These are phyloP conservation scores for Rhodophaea formosa DNA, from an alignment of 2,888 invertebrate genomes.

Conservation along the genomic window DNA sequence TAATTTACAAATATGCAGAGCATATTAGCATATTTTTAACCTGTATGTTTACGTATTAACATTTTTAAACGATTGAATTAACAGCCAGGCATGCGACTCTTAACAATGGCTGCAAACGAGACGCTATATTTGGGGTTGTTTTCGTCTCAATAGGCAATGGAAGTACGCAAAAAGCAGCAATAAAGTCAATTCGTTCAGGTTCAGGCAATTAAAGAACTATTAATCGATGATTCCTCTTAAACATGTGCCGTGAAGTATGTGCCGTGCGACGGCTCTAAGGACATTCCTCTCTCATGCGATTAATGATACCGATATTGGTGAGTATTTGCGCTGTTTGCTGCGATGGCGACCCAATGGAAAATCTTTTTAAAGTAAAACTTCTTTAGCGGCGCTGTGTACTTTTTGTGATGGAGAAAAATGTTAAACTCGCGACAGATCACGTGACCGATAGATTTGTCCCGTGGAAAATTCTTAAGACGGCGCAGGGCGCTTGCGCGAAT, in stretches of 20 bases:
- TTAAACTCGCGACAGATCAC: no score
- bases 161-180: conserved; percentile 44
- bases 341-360: conserved; percentile 17
- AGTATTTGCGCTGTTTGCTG: conserved; percentile 7
- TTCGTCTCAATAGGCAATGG: conserved; percentile 34
- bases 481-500: no score
- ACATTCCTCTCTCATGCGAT: conserved; percentile 34
- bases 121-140: conserved; percentile 41
- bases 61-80: conserved; percentile 27
- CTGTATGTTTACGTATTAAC: conserved; percentile 18
- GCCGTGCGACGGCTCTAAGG: conserved; percentile 23
- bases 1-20: conserved; percentile 12
- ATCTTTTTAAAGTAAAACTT: no score
- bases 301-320: conserved; percentile 31
- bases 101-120: conserved; percentile 38
- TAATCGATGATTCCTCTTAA: conserved; percentile 60
- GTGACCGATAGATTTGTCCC: no score
- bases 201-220: conserved; percentile 66
- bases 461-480: no score
- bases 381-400: no score
- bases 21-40: conserved; percentile 8
- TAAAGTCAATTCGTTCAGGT: conserved; percentile 49
- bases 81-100: conserved; percentile 29
- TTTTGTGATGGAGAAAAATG: no score
- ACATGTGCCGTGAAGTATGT: conserved; percentile 38